Evolutionary conservation across 2,888 invertebrate species (phyloP).

Genomic region (Baccha elongata): DNA sequence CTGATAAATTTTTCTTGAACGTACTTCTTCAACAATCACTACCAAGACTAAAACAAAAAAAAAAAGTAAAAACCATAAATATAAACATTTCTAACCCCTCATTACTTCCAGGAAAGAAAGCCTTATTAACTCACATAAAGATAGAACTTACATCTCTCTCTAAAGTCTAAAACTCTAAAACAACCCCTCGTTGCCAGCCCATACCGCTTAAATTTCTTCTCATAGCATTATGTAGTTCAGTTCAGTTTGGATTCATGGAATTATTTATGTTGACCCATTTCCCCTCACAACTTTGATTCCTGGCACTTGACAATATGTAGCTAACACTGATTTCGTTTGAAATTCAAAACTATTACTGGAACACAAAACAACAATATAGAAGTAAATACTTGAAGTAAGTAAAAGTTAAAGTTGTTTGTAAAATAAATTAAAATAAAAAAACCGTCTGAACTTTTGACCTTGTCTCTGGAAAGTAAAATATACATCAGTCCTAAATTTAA

Average conservation of each 20-base stretch:
- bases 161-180: too few species aligned
- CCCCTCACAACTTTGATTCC: conserved; percentile 53
- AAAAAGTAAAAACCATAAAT: too few species aligned
- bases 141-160: too few species aligned
- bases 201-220: too few species aligned
- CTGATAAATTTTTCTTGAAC: too few species aligned
- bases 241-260: conserved; percentile 23
- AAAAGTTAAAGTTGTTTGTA: conserved; percentile 23
- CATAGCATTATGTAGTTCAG: neutral
- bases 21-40: too few species aligned
- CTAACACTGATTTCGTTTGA: conserved; percentile 51
- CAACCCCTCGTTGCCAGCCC: too few species aligned
- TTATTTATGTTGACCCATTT: conserved; percentile 62
- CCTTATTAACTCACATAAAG: too few species aligned
- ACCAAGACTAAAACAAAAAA: too few species aligned
- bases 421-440: neutral
- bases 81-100: too few species aligned
- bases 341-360: conserved; percentile 57
- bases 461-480: conserved; percentile 39
- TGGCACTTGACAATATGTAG: conserved; percentile 43
- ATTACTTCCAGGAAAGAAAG: too few species aligned
- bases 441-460: conserved; percentile 54
- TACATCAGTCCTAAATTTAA: conserved; percentile 35
- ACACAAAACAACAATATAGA: conserved; percentile 11
- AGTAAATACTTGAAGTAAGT: conserved; percentile 8